Evolutionary conservation across 2,797 vertebrate genomes (phyloP), one percentile per base, ranked within the genome.

Genomic region (Ispidina picta): DNA sequence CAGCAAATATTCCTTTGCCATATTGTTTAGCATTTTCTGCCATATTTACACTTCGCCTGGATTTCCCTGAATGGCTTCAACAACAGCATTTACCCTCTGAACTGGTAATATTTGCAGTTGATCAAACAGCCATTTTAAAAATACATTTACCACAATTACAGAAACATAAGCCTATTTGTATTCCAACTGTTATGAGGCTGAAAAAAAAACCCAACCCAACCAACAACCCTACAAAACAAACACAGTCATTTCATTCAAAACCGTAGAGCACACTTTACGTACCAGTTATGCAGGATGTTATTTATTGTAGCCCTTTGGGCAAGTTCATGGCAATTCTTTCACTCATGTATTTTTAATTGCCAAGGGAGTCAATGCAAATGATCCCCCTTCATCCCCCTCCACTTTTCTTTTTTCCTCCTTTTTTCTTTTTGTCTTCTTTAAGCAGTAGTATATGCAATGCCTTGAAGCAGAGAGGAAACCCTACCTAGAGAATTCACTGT

Each of bases 1-100:
- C 96, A 97, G 96, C 97, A 97, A 96, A 97, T 96, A 96, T 94
- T 94, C 92, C 89, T 92, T 76, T 72, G 83, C 95, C 96, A 96
- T 92, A 95, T 85, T 97, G 96, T 94, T 95, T 88, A 91, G 93
- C 87, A 85, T 96, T 92, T 96, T 94, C 83, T 92, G 83, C 80
- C 91, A 77, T 94, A 95, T 95, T 96, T 96, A 94, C 94, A 94
- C 92, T 97, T 92, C 90, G 92, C 74, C 82, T 95, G 81, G 86
- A 95, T 95, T 96, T 95, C 73, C 83, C 88, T 77, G 83, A 85
- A 71, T 41, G 75, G 58, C 68, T 77, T 90, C 81, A 86, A 71
- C 92, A 90, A 52, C 74, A 95, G 75, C 74, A 19, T 94, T 90
- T 96, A 92, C 95, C 92, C 96, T 92, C 91, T 93, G 88, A 88